These are phyloP conservation scores for Drymonia ruficornis DNA, from an alignment of 2,888 invertebrate genomes.

Conservation along the genomic window DNA sequence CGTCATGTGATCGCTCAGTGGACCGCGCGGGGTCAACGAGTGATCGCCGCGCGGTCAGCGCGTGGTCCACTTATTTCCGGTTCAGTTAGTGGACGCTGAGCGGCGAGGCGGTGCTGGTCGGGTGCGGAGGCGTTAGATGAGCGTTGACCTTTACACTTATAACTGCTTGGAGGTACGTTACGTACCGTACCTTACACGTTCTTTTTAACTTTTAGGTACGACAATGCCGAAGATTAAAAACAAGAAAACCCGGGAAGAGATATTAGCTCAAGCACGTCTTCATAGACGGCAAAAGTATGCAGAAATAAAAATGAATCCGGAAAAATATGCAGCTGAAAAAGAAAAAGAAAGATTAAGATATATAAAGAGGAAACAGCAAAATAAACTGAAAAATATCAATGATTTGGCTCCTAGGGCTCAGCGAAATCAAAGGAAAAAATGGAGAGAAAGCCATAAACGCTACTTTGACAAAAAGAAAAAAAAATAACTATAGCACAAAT, in stretches of 20 bases:
- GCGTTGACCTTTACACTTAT: too few relatives aligned
- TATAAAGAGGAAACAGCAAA: slow-evolving; percentile 15
- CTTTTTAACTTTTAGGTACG: background rate
- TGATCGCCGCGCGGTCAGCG: too few relatives aligned
- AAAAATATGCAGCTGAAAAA: slow-evolving; percentile 14
- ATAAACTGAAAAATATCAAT: slow-evolving; percentile 16
- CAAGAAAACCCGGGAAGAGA: slow-evolving; percentile 22
- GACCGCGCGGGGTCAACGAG: too few relatives aligned
- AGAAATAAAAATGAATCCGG: slow-evolving; percentile 13
- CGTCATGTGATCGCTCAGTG: too few relatives aligned
- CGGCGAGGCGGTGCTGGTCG: too few relatives aligned
- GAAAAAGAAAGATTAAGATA: slow-evolving; percentile 23
- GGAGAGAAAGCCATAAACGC: slow-evolving; percentile 16
- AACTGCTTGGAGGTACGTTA: background rate
- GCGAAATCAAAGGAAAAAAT: slow-evolving; percentile 22
- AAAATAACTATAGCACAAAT: slow-evolving; percentile 14
- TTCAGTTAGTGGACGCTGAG: too few relatives aligned
- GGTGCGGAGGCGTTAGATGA: too few relatives aligned
- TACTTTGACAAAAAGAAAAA: slow-evolving; percentile 17
- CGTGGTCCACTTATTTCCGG: too few relatives aligned
- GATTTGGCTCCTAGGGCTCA: slow-evolving; percentile 20
- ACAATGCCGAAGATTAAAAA: slow-evolving; percentile 13
- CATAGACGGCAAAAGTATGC: slow-evolving; percentile 7
- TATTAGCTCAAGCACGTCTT: slow-evolving; percentile 3
- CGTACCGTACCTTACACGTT: too few relatives aligned